Evolutionary conservation across 1,140 invertebrate genomes (phyloP).

Genomic region (Periplaneta americana): DNA sequence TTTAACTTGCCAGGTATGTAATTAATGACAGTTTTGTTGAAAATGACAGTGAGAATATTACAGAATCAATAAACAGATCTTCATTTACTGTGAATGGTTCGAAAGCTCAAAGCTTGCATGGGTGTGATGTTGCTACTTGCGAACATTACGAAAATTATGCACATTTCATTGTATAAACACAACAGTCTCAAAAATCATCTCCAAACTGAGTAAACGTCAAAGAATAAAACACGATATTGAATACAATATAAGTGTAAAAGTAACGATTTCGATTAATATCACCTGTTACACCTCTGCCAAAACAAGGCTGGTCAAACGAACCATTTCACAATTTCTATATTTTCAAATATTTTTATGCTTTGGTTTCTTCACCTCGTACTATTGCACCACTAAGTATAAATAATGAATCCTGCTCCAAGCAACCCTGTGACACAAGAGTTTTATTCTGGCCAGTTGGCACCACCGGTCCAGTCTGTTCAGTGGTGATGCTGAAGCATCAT

Average conservation of each 20-base stretch:
- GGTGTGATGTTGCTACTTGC: background rate
- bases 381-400: background rate
- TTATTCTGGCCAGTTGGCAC: background rate
- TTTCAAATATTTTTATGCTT: background rate
- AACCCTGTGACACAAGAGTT: background rate
- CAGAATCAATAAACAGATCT: background rate
- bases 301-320: background rate
- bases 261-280: background rate
- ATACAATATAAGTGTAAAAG: no score
- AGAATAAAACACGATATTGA: no score
- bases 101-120: background rate
- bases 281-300: background rate
- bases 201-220: no score
- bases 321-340: background rate
- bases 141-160: no score
- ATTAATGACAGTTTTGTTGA: background rate
- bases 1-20: background rate
- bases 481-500: constrained; percentile 26
- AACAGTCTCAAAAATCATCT: no score
- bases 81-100: background rate
- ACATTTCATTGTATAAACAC: no score
- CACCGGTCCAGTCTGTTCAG: background rate
- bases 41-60: background rate
- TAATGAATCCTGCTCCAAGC: background rate
- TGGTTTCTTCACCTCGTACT: background rate